These are phyloP conservation scores for Exephanes ischioxanthus DNA, from an alignment of 2,888 invertebrate genomes.

Conservation along the genomic window DNA sequence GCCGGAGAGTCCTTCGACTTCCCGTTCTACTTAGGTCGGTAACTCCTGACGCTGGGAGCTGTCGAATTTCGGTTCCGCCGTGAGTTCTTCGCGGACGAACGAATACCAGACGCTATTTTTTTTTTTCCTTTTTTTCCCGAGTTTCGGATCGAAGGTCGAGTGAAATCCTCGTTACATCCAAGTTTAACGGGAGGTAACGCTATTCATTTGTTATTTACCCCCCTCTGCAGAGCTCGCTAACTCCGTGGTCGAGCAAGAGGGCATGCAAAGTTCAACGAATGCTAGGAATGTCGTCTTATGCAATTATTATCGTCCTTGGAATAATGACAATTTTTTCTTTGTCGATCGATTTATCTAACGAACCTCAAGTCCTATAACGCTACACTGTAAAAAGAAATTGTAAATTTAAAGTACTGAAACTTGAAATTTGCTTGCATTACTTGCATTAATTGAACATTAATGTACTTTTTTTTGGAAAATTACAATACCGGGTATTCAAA, in stretches of 20 bases:
- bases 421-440: too few relatives aligned
- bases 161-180: slow-evolving; percentile 13
- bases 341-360: too few relatives aligned
- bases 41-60: slow-evolving; percentile 17
- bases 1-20: slow-evolving; percentile 59
- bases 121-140: background rate
- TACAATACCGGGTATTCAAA: too few relatives aligned
- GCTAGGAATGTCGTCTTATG: slow-evolving; percentile 33
- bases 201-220: slow-evolving; percentile 43
- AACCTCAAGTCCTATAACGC: too few relatives aligned
- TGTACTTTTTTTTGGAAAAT: too few relatives aligned
- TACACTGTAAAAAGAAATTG: too few relatives aligned
- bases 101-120: background rate
- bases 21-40: slow-evolving; percentile 33
- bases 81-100: background rate
- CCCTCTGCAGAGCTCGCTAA: background rate
- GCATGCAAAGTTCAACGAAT: slow-evolving; percentile 53
- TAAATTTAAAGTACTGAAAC: too few relatives aligned
- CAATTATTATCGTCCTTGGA: slow-evolving; percentile 13
- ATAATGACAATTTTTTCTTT: too few relatives aligned
- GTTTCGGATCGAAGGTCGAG: slow-evolving; percentile 39
- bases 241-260: background rate
- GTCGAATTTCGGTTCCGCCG: slow-evolving; percentile 9
- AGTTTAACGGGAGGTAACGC: slow-evolving; percentile 56
- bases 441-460: too few relatives aligned